Evolutionary conservation across 2,113 vertebrate species (phyloP).

Genomic region (Calcarius ornatus): DNA sequence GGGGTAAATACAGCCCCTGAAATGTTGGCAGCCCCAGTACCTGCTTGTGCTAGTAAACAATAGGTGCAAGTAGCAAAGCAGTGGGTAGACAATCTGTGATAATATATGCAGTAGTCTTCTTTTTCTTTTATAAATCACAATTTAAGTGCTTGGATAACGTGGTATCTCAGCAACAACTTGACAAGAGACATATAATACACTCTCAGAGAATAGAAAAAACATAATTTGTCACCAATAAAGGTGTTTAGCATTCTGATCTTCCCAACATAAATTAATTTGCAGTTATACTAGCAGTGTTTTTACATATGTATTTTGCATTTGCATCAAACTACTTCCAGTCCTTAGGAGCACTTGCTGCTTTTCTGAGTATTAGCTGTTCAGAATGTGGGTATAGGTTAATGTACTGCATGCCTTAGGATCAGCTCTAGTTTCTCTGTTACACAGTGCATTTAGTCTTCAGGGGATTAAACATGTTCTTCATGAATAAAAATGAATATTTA

Average conservation of each 20-base stretch:
- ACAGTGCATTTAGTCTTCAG: neutral
- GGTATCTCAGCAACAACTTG: conserved; percentile 77
- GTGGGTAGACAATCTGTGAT: conserved; percentile 34
- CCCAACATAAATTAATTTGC: conserved; percentile 76
- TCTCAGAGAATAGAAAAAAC: conserved; percentile 61
- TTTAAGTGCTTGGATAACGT: conserved; percentile 53
- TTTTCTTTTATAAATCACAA: conserved; percentile 73
- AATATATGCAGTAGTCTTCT: conserved; percentile 60
- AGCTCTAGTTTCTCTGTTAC: neutral
- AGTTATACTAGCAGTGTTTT: conserved; percentile 62
- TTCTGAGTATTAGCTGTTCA: conserved; percentile 25
- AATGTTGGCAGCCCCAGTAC: neutral
- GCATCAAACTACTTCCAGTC: conserved; percentile 16
- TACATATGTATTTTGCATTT: conserved; percentile 63
- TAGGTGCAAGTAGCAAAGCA: conserved; percentile 24
- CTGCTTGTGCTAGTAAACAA: conserved; percentile 24
- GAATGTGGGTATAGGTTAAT: neutral
- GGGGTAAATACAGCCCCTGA: neutral
- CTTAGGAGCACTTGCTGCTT: conserved; percentile 22
- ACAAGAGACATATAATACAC: conserved; percentile 72
- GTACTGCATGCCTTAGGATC: neutral
- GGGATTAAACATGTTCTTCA: conserved; percentile 16
- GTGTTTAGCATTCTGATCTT: conserved; percentile 73
- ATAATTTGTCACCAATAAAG: conserved; percentile 66
- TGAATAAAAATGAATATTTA: conserved; percentile 45